Evolutionary conservation across 92 coral and sea anemone genomes (phyloP), one percentile per base, ranked within the genome.

Genomic region (Montipora capitata): DNA sequence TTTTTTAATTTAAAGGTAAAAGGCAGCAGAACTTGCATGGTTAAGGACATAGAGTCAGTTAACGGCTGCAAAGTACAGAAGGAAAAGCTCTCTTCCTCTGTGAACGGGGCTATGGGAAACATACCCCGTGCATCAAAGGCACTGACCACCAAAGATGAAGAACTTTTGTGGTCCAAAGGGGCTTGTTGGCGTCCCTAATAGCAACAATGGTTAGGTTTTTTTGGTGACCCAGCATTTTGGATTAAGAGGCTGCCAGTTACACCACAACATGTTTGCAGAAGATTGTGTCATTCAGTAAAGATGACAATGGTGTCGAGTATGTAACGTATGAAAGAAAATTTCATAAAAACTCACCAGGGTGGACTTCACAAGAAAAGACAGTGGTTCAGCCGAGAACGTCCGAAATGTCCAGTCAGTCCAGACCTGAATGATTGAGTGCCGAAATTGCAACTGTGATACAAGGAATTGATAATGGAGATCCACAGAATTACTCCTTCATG

Each of bases 211-310:
- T 27, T 27, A 27, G 35, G 35, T 27, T 91, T 89, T 91, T 87
- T 58, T 57, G 35, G 35, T 44, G 69, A 13, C 75, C 77, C 17
- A 86, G 83, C 52, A 80, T 83, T 17, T 14, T 72, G 16, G 63
- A 15, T 57, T 15, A 8, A 66, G 89, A 3, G 93, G 94, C 52
- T 68, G 90, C 75, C 90, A 85, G 40, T 86, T 77, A 64, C 87
- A 86, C 59, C 84, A 90, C 83, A 63, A 70, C 52, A 78, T 85
- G 87, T 61, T 14, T 66, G 78, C 79, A 16, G 79, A 87, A 57
- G 91, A 79, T 81, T 87, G 78, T 57, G 35, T 14, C 72, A 5
- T 14, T 87, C 68, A 63, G 67, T 80, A 87, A 79, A 87, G 90
- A 77, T 52, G 84, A 65, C 84, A 72, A 73, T 51, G 75, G 76